Base-by-base conservation (phyloP, 37 sponge, comb jelly and placozoan species). In the Dysidea cf. avara region DNA sequence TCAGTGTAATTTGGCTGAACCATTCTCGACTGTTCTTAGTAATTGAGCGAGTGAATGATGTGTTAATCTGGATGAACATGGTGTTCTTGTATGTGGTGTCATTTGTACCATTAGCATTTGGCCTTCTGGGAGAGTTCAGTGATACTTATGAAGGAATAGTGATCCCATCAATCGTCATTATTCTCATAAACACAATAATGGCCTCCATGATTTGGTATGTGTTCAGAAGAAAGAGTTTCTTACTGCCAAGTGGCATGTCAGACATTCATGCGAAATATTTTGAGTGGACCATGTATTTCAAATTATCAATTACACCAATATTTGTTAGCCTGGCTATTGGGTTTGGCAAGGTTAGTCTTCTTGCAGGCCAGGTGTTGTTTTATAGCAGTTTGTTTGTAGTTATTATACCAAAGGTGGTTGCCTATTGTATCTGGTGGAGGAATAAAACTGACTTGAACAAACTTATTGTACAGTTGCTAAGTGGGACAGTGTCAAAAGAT, bases 11-110 rank as follows among this genome's bases (percentile, higher is more conserved):
- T 12, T 49, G 51, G 24, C n/a, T n/a, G n/a, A n/a, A n/a, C n/a
- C n/a, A n/a, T n/a, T n/a, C n/a, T n/a, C 74, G 83, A 18, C 66
- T 85, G 39, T 85, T 85, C 59, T 46, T 56, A n/a, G n/a, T n/a
- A n/a, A n/a, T n/a, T n/a, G n/a, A n/a, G n/a, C n/a, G n/a, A n/a
- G n/a, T n/a, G n/a, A n/a, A n/a, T n/a, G n/a, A n/a, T n/a, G n/a
- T n/a, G n/a, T n/a, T n/a, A n/a, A n/a, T n/a, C n/a, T n/a, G n/a
- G n/a, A n/a, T n/a, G n/a, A n/a, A n/a, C n/a, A n/a, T n/a, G n/a
- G n/a, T n/a, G n/a, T n/a, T n/a, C n/a, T n/a, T n/a, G n/a, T n/a
- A n/a, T n/a, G n/a, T n/a, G n/a, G n/a, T n/a, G n/a, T n/a, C n/a
- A n/a, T n/a, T n/a, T n/a, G n/a, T n/a, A n/a, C n/a, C n/a, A n/a